Percentiles rank a stretch among this genome's conserved stretches.
Evolutionary conservation across 2,797 vertebrate species (phyloP).

Genomic region (Hipposideros larvatus): DNA sequence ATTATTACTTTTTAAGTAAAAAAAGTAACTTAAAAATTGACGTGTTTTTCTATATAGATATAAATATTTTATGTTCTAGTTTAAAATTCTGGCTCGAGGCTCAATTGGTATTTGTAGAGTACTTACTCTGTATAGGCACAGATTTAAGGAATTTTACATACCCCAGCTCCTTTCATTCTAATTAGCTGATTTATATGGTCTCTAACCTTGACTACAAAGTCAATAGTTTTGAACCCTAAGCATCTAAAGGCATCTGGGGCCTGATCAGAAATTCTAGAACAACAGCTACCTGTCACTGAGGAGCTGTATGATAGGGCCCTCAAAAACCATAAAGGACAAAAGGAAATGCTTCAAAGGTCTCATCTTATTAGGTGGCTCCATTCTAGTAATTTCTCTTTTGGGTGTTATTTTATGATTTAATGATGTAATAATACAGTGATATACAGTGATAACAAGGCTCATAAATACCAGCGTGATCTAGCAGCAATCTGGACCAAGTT

Average conservation of each 20-base stretch:
- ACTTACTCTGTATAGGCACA: background rate
- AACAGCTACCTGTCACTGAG: background rate
- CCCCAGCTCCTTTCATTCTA: background rate
- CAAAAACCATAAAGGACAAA: background rate
- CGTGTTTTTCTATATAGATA: background rate
- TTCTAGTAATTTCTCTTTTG: background rate
- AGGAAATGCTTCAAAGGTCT: background rate
- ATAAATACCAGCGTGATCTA: background rate
- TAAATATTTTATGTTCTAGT: background rate
- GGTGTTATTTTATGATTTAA: background rate
- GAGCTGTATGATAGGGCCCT: background rate
- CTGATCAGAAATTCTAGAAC: background rate
- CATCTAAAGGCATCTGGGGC: background rate
- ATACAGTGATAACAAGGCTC: background rate
- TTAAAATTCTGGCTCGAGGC: background rate
- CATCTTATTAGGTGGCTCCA: background rate
- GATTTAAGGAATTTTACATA: background rate
- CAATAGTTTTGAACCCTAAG: constrained; percentile 6
- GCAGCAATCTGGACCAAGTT: background rate
- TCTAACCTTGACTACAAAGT: background rate
- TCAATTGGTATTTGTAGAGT: background rate
- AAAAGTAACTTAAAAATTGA: background rate
- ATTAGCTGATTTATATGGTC: background rate
- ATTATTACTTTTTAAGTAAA: background rate
- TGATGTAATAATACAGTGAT: background rate